phyloP scores from a whole-genome alignment of 2,113 vertebrate genomes.

The Ceyx cyanopectus region DNA sequence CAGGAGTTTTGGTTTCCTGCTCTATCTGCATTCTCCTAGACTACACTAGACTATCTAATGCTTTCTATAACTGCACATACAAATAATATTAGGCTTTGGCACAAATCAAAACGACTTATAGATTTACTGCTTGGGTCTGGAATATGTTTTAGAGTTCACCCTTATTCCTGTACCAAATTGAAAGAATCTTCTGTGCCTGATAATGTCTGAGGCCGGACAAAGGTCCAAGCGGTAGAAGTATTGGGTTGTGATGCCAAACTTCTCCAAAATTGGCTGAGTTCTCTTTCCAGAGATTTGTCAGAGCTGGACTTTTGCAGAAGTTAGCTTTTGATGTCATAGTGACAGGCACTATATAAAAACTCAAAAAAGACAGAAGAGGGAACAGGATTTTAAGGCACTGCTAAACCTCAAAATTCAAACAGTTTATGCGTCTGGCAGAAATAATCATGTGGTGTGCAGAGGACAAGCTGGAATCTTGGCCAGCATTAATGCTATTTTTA shows the following conservation, averaged over 20 bases:
- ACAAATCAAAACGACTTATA: background rate
- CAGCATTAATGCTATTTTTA: background rate
- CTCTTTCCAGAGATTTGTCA: background rate
- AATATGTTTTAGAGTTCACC: background rate
- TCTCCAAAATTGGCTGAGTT: background rate
- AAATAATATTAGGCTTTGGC: background rate
- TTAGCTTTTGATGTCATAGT: background rate
- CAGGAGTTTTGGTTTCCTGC: background rate
- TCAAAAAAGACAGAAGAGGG: background rate
- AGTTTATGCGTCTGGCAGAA: background rate
- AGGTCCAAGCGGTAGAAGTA: background rate
- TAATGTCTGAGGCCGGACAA: background rate
- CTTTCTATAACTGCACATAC: rapidly evolving
- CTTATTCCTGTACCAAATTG: background rate
- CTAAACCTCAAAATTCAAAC: background rate
- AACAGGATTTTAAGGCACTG: background rate
- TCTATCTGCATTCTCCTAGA: background rate
- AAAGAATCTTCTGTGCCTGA: background rate
- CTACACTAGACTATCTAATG: background rate
- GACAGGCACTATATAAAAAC: background rate
- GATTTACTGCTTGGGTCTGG: background rate
- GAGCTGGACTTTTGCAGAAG: background rate
- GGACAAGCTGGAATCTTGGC: background rate
- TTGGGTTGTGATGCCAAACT: background rate
- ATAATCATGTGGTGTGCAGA: background rate